Evolutionary conservation across 1,140 invertebrate species (phyloP), one percentile per base, ranked within the genome.

Genomic region (Drosophila guanche): DNA sequence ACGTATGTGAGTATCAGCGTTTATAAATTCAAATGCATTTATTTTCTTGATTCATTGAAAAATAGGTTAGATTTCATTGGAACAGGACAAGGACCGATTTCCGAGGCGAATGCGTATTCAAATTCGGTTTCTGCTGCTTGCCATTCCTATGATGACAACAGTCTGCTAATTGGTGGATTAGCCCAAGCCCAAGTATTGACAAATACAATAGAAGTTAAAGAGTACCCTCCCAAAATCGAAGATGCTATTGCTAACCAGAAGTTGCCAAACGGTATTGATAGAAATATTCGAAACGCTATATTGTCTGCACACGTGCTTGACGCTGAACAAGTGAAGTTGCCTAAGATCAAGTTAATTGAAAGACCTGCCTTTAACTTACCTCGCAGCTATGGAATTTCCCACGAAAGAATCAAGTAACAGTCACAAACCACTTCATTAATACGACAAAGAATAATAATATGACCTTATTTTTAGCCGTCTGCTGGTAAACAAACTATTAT

Each of bases 281-380:
- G 92, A 47, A 92, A 91, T 70, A 91, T 94, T 0, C 93, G 93
- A 65, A 92, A 93, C 79, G 93, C 93, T 8, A 94, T 97, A 55
- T 90, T 94, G 65, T 94, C 93, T 56, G 94, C 96, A 1, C 94
- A 95, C 86, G 91, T 97, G 48, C 96, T 95, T 93, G 96, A 97
- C 92, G 94, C 95, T 37, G 93, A 95, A 79, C 95, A 97, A 90
- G 92, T 95, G 61, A 95, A 95, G 83, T 90, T 98, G 47, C 95
- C 96, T 7, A 95, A 94, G 92, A 92, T 93, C 1, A 95, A 95
- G 91, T 94, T 96, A 86, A 92, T 94, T 5, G 81, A 93, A 33
- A 94, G 95, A 79, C 95, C 95, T 43, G 94, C 94, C 22, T 96
- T 92, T 91, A 94, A 93, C 71, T 96, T 95, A 90, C 94, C 94